A percentile compares a stretch with the other conserved stretches of the same genome.
phyloP scores from a whole-genome alignment of 2,113 vertebrate species.

The Donacobius atricapilla region DNA sequence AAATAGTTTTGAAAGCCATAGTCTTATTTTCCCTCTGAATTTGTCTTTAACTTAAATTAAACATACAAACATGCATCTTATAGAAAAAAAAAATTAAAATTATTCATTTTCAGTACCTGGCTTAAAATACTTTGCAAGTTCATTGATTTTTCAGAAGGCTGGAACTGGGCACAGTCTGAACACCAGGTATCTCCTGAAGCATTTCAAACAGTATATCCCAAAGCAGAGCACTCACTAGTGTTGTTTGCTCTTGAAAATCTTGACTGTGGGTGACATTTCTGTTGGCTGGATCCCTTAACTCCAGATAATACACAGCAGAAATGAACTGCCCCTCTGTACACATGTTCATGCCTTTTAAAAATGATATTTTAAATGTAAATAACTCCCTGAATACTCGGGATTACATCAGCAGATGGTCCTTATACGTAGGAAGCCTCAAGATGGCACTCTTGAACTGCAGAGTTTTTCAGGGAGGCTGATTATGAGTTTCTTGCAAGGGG shows the following conservation, averaged over 20 bases:
- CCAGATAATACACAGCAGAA: not conserved
- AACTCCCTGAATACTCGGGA: not conserved
- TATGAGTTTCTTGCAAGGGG: not conserved
- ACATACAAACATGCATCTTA: not conserved
- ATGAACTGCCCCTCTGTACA: not conserved
- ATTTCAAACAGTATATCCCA: not conserved
- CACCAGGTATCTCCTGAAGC: not conserved
- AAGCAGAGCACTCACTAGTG: not conserved
- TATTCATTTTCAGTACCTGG: not conserved
- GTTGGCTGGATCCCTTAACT: not conserved
- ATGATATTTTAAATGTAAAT: not conserved
- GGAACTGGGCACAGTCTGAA: not conserved
- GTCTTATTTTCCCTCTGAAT: not conserved
- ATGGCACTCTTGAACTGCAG: constrained; percentile 77
- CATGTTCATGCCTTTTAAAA: not conserved
- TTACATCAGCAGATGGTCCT: not conserved
- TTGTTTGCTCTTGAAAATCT: not conserved
- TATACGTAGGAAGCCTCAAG: constrained; percentile 69
- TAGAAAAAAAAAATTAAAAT: not conserved
- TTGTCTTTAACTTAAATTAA: not conserved
- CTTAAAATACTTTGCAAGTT: not conserved
- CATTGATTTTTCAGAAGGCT: not conserved
- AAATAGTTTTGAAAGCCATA: not conserved
- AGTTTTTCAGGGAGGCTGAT: constrained; percentile 35
- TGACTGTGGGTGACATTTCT: not conserved